Conservation (phyloP, 1,140 invertebrate genomes). For the Apis mellifera region Amel_HAv3.1 CM009938.2:3216501-3217000, state of each 20-base stretch:
- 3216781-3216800: slow-evolving; percentile 85
- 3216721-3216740: slow-evolving; percentile 82
- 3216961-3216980: no score
- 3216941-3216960: not conserved
- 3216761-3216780: slow-evolving; percentile 88
- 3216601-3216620: slow-evolving; percentile 10
- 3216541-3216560: no score
- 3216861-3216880: slow-evolving; percentile 81
- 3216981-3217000: no score
- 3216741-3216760: slow-evolving; percentile 83
- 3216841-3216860: slow-evolving; percentile 80
- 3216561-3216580: not conserved
- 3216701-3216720: slow-evolving; percentile 80
- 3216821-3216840: slow-evolving; percentile 78
- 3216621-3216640: slow-evolving; percentile 52
- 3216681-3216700: slow-evolving; percentile 75
- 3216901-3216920: slow-evolving; percentile 63
- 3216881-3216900: slow-evolving; percentile 81
- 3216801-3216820: slow-evolving; percentile 79
- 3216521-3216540: slow-evolving; percentile 51
- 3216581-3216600: slow-evolving; percentile 30
- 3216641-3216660: slow-evolving; percentile 19
- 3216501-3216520: slow-evolving; percentile 66
- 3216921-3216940: slow-evolving; percentile 12
- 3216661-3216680: slow-evolving; percentile 60